Conservation (phyloP, 2,888 invertebrate genomes). For the Allygus modestus region DNA sequence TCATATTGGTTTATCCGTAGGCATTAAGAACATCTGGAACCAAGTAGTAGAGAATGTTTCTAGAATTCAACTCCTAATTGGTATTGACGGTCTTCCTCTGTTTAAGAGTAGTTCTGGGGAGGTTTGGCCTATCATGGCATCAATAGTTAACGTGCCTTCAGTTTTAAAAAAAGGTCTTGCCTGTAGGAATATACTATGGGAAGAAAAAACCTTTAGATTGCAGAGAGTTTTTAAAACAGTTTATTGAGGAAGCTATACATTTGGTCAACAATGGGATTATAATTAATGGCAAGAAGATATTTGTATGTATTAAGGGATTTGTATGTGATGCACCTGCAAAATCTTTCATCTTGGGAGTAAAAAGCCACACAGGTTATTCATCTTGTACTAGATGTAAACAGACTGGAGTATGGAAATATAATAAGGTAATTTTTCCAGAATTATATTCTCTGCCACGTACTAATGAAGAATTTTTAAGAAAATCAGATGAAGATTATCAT, state of each 20-base stretch:
- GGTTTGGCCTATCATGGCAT: slow-evolving; percentile 34
- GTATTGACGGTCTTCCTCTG: too few relatives aligned
- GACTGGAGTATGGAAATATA: too few relatives aligned
- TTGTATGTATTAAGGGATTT: slow-evolving; percentile 58
- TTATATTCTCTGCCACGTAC: background rate
- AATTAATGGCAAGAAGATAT: slow-evolving; percentile 14
- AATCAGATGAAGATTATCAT: slow-evolving; percentile 24
- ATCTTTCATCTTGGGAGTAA: too few relatives aligned
- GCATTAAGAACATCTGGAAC: background rate
- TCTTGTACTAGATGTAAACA: too few relatives aligned
- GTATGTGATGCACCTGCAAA: too few relatives aligned
- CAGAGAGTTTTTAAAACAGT: slow-evolving; percentile 14
- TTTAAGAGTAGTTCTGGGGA: slow-evolving; percentile 5
- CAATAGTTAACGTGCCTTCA: slow-evolving; percentile 5
- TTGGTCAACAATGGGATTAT: background rate
- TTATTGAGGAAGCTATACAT: slow-evolving; percentile 8
- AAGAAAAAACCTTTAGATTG: slow-evolving; percentile 13
- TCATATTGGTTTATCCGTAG: background rate
- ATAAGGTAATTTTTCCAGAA: slow-evolving; percentile 38
- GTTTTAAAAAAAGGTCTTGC: background rate
- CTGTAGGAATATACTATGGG: slow-evolving; percentile 54
- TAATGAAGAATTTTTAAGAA: slow-evolving; percentile 28
- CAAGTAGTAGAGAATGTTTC: background rate
- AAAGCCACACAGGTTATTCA: slow-evolving; percentile 64
- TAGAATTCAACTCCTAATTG: background rate